These are phyloP conservation scores for Atlantisia rogersi DNA, from an alignment of 2,113 vertebrate genomes.

Conservation along the genomic window DNA sequence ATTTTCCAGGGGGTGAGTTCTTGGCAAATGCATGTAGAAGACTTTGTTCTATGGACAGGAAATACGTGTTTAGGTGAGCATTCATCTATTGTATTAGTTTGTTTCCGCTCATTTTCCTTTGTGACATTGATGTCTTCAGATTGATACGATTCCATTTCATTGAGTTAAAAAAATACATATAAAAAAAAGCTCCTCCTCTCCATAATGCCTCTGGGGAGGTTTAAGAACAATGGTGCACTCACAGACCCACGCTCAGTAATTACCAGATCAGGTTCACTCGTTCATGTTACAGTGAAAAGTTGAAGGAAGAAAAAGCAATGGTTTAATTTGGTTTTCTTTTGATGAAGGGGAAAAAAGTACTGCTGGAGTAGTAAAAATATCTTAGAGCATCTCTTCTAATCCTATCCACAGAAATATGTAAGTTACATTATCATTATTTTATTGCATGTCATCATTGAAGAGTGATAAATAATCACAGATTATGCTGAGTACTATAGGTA, in stretches of 20 bases:
- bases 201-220: neutral
- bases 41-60: neutral
- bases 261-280: neutral
- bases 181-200: neutral
- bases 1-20: neutral
- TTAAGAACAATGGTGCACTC: neutral
- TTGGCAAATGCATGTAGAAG: neutral
- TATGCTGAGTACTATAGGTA: neutral
- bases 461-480: neutral
- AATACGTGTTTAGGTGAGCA: neutral
- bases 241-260: neutral
- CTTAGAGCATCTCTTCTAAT: neutral
- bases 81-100: neutral
- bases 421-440: neutral
- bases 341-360: neutral
- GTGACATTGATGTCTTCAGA: neutral
- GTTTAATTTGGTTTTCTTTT: slow-evolving; percentile 32
- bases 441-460: neutral
- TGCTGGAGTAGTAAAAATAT: neutral
- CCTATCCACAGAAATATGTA: neutral
- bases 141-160: accelerated
- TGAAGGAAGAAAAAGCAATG: neutral
- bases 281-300: neutral
- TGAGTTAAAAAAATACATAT: neutral
- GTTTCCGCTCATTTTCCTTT: neutral